Evolutionary conservation across 2,888 invertebrate genomes (phyloP).

Genomic region (Acanthosepion lycidas): DNA sequence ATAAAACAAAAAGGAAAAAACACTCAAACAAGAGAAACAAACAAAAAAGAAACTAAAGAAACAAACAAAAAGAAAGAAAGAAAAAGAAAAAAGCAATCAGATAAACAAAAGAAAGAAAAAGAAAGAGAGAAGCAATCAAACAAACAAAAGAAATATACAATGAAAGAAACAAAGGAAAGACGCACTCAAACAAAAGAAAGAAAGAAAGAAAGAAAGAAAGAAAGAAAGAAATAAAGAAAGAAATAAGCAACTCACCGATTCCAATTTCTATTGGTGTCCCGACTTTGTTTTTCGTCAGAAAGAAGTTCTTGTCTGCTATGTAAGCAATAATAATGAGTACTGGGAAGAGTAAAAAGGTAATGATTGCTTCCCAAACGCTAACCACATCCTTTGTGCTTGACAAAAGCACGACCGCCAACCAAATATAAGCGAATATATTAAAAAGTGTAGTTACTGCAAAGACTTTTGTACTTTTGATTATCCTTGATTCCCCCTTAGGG

Average conservation of each 20-base stretch:
- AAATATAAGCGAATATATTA: conserved; percentile 79
- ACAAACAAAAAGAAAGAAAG: no score
- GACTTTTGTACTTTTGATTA: conserved; percentile 76
- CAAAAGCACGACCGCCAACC: conserved; percentile 78
- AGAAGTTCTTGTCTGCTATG: conserved; percentile 76
- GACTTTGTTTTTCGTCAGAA: conserved; percentile 59
- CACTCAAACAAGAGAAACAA: no score
- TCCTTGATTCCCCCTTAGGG: conserved; percentile 74
- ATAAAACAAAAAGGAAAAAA: no score
- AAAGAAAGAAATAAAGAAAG: no score
- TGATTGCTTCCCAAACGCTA: conserved; percentile 79
- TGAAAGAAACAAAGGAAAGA: no score
- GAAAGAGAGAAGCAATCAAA: no score
- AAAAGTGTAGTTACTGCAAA: conserved; percentile 74
- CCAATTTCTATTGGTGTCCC: conserved; percentile 66
- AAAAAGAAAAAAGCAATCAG: no score
- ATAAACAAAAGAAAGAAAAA: no score
- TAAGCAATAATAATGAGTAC: conserved; percentile 78
- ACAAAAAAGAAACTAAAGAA: no score
- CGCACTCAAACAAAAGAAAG: no score
- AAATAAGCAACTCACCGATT: conserved; percentile 58
- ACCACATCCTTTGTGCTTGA: conserved; percentile 74
- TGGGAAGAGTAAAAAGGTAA: conserved; percentile 79
- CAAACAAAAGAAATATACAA: no score
- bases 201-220: neutral